These are phyloP conservation scores for Osmerus mordax DNA, from an alignment of 2,113 vertebrate genomes.

Conservation along the genomic window DNA sequence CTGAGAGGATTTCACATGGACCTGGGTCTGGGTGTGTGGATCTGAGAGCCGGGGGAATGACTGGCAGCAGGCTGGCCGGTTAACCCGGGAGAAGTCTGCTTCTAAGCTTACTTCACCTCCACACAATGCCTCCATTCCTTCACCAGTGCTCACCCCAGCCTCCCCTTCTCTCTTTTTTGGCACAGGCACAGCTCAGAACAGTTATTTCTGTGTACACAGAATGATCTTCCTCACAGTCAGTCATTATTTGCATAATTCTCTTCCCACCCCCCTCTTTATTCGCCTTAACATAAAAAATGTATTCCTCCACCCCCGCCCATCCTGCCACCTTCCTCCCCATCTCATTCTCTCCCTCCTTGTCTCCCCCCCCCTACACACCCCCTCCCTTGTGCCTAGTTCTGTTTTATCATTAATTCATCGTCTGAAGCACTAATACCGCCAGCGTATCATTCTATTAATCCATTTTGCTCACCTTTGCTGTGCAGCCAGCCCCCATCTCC, in stretches of 20 bases:
- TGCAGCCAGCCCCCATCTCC: neutral
- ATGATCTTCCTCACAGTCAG: neutral
- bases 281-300: neutral
- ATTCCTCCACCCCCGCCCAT: neutral
- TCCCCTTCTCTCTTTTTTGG: neutral
- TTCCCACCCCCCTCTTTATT: slow-evolving; percentile 14
- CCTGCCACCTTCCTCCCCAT: neutral
- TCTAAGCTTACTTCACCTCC: neutral
- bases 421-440: slow-evolving; percentile 20
- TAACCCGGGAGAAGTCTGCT: neutral
- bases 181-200: neutral
- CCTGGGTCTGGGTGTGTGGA: neutral
- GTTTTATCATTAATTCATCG: slow-evolving; percentile 43
- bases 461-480: slow-evolving; percentile 8
- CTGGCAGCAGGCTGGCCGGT: neutral
- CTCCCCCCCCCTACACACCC: slow-evolving; percentile 3
- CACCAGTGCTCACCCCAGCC: neutral
- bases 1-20: neutral
- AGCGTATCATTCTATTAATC: slow-evolving; percentile 39
- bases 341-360: neutral
- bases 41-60: too few relatives aligned
- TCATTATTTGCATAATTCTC: neutral
- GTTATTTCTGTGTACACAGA: slow-evolving; percentile 15
- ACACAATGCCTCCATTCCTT: slow-evolving; percentile 24
- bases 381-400: slow-evolving; percentile 10